These are phyloP conservation scores for Strix aluco DNA, from an alignment of 2,113 vertebrate species.

Conservation along the genomic window DNA sequence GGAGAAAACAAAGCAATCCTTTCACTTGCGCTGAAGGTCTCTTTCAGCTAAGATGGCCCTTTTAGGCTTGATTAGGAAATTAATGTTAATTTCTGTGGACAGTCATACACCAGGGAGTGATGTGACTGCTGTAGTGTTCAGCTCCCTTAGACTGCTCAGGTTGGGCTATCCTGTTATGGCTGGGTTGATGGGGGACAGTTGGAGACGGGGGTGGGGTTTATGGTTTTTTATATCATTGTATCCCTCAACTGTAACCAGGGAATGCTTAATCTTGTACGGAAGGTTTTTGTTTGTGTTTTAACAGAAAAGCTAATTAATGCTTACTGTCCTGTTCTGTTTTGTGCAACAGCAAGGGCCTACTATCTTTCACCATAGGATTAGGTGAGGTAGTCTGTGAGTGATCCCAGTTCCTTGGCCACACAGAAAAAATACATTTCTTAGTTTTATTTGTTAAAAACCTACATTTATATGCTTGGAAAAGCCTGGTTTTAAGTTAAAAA, in stretches of 20 bases:
- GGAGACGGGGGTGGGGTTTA: not conserved
- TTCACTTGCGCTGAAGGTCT: not conserved
- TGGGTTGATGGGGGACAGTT: not conserved
- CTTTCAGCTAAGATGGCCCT: not conserved
- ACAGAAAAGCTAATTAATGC: not conserved
- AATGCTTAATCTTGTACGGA: not conserved
- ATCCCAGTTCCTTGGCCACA: not conserved
- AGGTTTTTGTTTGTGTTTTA: not conserved
- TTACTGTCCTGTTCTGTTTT: not conserved
- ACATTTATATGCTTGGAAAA: not conserved
- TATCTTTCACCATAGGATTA: not conserved
- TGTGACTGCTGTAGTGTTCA: not conserved
- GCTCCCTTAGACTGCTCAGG: not conserved
- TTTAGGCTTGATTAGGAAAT: not conserved
- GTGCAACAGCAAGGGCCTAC: not conserved
- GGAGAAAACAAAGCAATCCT: not conserved
- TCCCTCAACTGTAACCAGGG: not conserved
- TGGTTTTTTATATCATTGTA: not conserved
- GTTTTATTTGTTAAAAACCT: not conserved
- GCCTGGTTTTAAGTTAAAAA: not conserved
- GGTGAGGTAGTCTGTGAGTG: not conserved
- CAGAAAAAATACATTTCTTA: not conserved
- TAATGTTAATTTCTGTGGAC: not conserved
- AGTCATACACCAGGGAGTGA: not conserved
- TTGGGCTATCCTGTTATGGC: not conserved